Percentiles rank a stretch among this genome's conserved stretches.
phyloP scores from a whole-genome alignment of 2,797 vertebrate species.

The Prunella strophiata region DNA sequence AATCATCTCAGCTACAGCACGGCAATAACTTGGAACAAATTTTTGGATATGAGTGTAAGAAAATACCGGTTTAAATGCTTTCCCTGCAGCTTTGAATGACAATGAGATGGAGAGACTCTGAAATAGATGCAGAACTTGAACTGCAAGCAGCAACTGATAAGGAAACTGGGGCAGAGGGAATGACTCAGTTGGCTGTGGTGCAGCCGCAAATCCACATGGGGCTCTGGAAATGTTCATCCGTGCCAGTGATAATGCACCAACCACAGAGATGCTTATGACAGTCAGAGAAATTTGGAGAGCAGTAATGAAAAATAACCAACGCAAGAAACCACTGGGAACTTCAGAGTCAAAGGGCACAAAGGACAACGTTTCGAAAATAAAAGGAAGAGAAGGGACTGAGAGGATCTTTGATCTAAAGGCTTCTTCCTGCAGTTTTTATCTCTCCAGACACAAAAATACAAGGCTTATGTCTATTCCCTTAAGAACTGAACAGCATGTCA shows the following conservation, averaged over 20 bases:
- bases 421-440: constrained; percentile 55
- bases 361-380: background rate
- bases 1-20: constrained; percentile 22
- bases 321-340: background rate
- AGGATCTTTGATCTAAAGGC: constrained; percentile 37
- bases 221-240: constrained; percentile 51
- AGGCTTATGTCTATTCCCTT: constrained; percentile 17
- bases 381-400: constrained; percentile 16
- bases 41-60: background rate
- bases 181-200: constrained; percentile 64
- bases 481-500: background rate
- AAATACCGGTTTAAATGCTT: constrained; percentile 48
- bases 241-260: constrained; percentile 49
- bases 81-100: constrained; percentile 55
- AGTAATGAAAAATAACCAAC: constrained; percentile 18
- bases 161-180: constrained; percentile 62
- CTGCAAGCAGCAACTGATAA: constrained; percentile 54
- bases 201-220: constrained; percentile 49
- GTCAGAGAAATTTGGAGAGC: constrained; percentile 21
- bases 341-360: constrained; percentile 52
- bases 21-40: constrained; percentile 10
- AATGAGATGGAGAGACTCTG: constrained; percentile 48
- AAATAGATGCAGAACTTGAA: constrained; percentile 58
- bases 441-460: constrained; percentile 19
- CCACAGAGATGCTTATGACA: constrained; percentile 21